Percentiles rank a stretch among this genome's conserved stretches.
phyloP scores from a whole-genome alignment of 2,888 invertebrate species.

The Pediacus dermestoides region DNA sequence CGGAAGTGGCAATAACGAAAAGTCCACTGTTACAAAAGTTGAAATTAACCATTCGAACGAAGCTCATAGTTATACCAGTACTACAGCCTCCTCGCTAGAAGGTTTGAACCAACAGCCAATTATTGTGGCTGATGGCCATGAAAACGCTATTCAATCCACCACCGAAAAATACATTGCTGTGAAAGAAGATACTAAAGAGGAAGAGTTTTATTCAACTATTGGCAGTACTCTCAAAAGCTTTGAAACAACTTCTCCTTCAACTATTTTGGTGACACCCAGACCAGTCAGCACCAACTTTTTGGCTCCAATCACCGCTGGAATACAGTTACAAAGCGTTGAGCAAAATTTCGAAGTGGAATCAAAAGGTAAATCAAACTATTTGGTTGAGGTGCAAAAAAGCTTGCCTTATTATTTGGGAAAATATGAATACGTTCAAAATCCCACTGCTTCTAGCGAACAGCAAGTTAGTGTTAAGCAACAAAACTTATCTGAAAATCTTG shows the following conservation, averaged over 20 bases:
- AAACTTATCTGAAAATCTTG: conserved; percentile 23
- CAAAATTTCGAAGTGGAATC: conserved; percentile 15
- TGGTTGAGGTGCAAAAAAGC: conserved; percentile 65
- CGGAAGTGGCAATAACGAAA: conserved; percentile 13
- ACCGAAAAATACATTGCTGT: conserved; percentile 29
- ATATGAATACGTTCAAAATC: conserved; percentile 50
- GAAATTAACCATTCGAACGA: conserved; percentile 15
- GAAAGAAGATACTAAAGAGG: conserved; percentile 18
- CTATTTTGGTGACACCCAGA: conserved; percentile 55
- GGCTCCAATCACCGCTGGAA: conserved; percentile 59
- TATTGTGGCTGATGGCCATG: conserved; percentile 44
- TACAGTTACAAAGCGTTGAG: conserved; percentile 52
- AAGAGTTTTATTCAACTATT: conserved; percentile 30
- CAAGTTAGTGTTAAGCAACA: conserved; percentile 38
- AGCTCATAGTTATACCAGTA: conserved; percentile 14
- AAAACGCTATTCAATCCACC: conserved; percentile 31
- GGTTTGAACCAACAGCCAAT: conserved; percentile 43
- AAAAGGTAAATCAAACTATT: conserved; percentile 47
- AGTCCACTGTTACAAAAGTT: conserved; percentile 11
- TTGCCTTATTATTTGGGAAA: conserved; percentile 54
- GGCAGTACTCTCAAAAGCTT: conserved; percentile 23
- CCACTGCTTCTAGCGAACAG: conserved; percentile 46
- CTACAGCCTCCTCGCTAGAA: conserved; percentile 21
- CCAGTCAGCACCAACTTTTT: conserved; percentile 57
- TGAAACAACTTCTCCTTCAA: conserved; percentile 25